Evolutionary conservation across 2,888 invertebrate species (phyloP).

Genomic region (Synanthedon myopaeformis): DNA sequence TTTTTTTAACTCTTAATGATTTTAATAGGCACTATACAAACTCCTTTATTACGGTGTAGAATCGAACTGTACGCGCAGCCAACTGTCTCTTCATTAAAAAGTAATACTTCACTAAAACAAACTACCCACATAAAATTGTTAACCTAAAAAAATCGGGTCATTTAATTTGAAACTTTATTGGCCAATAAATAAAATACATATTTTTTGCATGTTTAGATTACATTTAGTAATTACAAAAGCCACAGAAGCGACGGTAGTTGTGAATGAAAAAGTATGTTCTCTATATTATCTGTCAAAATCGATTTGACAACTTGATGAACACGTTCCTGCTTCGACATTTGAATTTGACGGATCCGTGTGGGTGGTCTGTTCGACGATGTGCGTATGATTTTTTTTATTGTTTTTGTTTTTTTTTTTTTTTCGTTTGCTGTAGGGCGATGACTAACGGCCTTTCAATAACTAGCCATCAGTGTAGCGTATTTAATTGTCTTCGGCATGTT

Average conservation of each 20-base stretch:
- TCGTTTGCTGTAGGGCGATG: slow-evolving; percentile 43
- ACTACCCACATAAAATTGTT: too few species aligned
- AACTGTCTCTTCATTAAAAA: neutral
- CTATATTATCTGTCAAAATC: slow-evolving; percentile 59
- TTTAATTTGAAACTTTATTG: slow-evolving; percentile 17
- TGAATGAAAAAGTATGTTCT: slow-evolving; percentile 17
- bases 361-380: slow-evolving; percentile 51
- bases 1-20: slow-evolving; percentile 18
- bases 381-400: slow-evolving; percentile 21
- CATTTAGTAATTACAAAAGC: slow-evolving; percentile 10
- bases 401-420: slow-evolving; percentile 30
- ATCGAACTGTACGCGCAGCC: slow-evolving; percentile 23
- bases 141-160: slow-evolving; percentile 10
- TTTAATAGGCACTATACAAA: slow-evolving; percentile 17
- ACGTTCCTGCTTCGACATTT: slow-evolving; percentile 51
- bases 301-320: slow-evolving; percentile 69
- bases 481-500: slow-evolving; percentile 40
- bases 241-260: slow-evolving; percentile 29
- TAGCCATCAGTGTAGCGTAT: slow-evolving; percentile 54
- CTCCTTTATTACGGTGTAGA: slow-evolving; percentile 12
- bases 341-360: slow-evolving; percentile 56
- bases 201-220: too few species aligned
- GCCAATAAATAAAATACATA: too few species aligned
- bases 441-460: slow-evolving; percentile 60
- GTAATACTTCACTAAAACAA: slow-evolving; percentile 1